These are phyloP conservation scores for Zaprionus camerounensis DNA, from an alignment of 1,140 invertebrate species.

Conservation along the genomic window DNA sequence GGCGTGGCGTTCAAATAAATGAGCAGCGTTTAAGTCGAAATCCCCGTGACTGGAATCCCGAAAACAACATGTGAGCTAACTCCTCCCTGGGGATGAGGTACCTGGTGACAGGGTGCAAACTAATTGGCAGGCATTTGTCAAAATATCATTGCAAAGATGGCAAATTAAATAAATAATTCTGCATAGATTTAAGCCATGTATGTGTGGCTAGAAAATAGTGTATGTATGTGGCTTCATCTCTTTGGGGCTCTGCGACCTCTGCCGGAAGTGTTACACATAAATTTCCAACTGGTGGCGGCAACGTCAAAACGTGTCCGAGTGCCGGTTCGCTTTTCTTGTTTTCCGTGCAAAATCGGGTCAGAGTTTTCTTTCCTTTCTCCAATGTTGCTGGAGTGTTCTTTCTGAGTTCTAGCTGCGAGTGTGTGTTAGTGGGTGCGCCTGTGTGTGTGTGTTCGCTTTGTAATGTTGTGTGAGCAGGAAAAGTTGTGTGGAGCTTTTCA, in stretches of 20 bases:
- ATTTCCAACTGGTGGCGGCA: conserved; percentile 21
- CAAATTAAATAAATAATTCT: conserved; percentile 47
- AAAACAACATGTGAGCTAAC: conserved; percentile 24
- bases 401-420: conserved; percentile 10
- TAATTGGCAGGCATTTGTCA: conserved; percentile 42
- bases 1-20: conserved; percentile 41
- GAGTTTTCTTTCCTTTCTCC: conserved; percentile 48
- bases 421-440: conserved; percentile 1
- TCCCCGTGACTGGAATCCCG: conserved; percentile 27
- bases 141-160: conserved; percentile 41
- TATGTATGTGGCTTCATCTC: background rate
- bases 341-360: conserved; percentile 54
- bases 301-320: conserved; percentile 35
- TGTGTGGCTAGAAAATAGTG: conserved; percentile 7
- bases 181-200: conserved; percentile 27
- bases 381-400: conserved; percentile 48
- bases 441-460: conserved; percentile 13
- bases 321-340: conserved; percentile 15
- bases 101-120: conserved; percentile 27
- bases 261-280: conserved; percentile 34
- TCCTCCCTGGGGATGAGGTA: background rate
- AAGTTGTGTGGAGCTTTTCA: conserved; percentile 62
- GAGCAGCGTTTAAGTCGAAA: conserved; percentile 38
- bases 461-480: conserved; percentile 27
- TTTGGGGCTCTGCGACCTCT: conserved; percentile 2